Evolutionary conservation across 1,140 invertebrate genomes (phyloP).

Genomic region (Hylaeus anthracinus): DNA sequence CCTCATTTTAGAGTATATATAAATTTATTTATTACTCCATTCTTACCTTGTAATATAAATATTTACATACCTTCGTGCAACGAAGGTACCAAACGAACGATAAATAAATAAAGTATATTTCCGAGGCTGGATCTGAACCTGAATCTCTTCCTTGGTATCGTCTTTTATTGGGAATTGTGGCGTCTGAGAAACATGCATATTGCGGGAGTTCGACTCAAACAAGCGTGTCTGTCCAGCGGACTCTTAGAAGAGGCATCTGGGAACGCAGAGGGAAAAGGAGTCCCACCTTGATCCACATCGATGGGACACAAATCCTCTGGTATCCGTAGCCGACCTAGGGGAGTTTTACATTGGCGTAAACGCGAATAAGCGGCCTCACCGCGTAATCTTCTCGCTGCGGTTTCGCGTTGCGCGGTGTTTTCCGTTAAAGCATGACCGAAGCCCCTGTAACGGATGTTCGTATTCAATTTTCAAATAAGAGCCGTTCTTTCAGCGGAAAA

Average conservation of each 20-base stretch:
- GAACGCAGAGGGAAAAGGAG: conserved; percentile 55
- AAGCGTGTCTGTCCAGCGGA: conserved; percentile 16
- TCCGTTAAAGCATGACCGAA: conserved; percentile 63
- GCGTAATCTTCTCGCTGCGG: conserved; percentile 68
- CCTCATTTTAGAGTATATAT: no score
- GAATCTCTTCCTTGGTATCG: no score
- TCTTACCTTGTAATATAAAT: no score
- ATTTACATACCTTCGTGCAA: no score
- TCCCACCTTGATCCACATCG: conserved; percentile 66
- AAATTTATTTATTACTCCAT: no score
- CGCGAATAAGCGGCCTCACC: conserved; percentile 68
- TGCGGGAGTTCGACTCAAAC: background rate
- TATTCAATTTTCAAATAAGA: conserved; percentile 53
- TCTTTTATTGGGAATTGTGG: background rate
- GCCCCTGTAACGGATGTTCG: conserved; percentile 52
- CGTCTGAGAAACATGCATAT: background rate
- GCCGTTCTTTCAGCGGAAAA: conserved; percentile 25
- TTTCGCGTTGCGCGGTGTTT: conserved; percentile 63
- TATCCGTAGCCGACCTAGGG: conserved; percentile 31
- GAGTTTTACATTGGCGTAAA: conserved; percentile 64
- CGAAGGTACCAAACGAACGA: no score
- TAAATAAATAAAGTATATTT: no score
- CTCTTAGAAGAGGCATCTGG: conserved; percentile 48
- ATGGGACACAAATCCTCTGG: conserved; percentile 25
- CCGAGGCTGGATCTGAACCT: no score